Evolutionary conservation across 53 echinoderm and acorn worm genomes (phyloP).

Genomic region (Hippasteria phrygiana): DNA sequence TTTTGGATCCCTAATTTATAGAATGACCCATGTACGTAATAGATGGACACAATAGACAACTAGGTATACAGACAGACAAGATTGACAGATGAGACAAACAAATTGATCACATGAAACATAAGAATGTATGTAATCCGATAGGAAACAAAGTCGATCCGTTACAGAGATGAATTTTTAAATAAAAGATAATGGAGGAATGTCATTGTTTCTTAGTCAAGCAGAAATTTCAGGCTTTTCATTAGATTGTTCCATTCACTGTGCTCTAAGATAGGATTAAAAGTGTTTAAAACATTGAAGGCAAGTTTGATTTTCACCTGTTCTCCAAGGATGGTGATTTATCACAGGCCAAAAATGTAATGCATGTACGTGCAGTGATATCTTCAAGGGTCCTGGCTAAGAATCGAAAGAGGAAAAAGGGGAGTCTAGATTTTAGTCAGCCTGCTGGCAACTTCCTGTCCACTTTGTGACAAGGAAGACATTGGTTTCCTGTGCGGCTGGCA

Average conservation of each 20-base stretch:
- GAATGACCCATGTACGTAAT: too few species aligned
- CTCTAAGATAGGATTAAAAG: not conserved
- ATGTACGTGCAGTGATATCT: conserved; percentile 44
- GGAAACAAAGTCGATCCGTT: too few species aligned
- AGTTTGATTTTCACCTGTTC: conserved; percentile 15
- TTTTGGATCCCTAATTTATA: too few species aligned
- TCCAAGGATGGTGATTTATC: conserved; percentile 26
- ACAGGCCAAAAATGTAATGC: conserved; percentile 18
- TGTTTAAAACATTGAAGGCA: conserved; percentile 5
- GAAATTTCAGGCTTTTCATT: not conserved
- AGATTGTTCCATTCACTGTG: not conserved
- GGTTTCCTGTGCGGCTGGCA: conserved; percentile 58
- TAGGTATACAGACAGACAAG: too few species aligned
- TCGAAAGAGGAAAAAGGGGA: not conserved
- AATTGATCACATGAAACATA: too few species aligned
- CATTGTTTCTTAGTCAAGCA: not conserved
- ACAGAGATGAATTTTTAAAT: too few species aligned
- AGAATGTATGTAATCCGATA: too few species aligned
- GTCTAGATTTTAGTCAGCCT: conserved; percentile 34
- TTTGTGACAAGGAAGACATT: conserved; percentile 49
- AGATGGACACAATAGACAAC: too few species aligned
- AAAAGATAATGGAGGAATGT: not conserved
- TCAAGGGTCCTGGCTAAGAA: conserved; percentile 21
- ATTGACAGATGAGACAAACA: too few species aligned
- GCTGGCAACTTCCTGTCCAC: conserved; percentile 3